Conservation (phyloP, 2,888 invertebrate species). For the Zeuzera pyrina region DNA sequence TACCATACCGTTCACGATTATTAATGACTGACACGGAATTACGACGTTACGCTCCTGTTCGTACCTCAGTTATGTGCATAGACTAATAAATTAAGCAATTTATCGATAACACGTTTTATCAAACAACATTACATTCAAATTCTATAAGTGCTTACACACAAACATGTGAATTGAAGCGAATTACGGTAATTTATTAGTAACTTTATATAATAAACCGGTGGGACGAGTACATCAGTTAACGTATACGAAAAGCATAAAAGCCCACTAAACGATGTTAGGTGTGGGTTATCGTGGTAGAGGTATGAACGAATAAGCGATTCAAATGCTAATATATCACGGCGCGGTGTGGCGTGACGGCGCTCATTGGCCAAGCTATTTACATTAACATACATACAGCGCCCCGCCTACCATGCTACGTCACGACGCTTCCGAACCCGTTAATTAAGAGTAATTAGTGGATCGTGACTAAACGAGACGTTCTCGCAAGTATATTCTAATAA, state of each 20-base stretch:
- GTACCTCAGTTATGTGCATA: too few species aligned
- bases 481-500: conserved; percentile 25
- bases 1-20: too few species aligned
- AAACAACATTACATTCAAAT: conserved; percentile 24
- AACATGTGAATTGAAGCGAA: conserved; percentile 31
- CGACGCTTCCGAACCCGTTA: conserved; percentile 57
- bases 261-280: conserved; percentile 21
- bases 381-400: conserved; percentile 64
- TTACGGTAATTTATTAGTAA: conserved; percentile 42
- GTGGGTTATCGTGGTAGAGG: conserved; percentile 29
- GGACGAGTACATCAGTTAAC: conserved; percentile 35
- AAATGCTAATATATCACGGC: conserved; percentile 72
- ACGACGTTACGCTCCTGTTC: too few species aligned
- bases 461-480: conserved; percentile 46
- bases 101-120: conserved; percentile 38
- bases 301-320: conserved; percentile 61
- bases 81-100: conserved; percentile 41
- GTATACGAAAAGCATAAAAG: conserved; percentile 49
- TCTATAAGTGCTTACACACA: conserved; percentile 24
- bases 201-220: conserved; percentile 48
- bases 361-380: conserved; percentile 63
- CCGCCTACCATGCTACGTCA: conserved; percentile 57
- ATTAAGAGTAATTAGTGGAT: conserved; percentile 61
- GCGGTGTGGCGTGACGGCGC: conserved; percentile 54
- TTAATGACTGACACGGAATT: too few species aligned